Conservation (phyloP, 2,888 invertebrate genomes). For the Dichetophora obliterata region DNA sequence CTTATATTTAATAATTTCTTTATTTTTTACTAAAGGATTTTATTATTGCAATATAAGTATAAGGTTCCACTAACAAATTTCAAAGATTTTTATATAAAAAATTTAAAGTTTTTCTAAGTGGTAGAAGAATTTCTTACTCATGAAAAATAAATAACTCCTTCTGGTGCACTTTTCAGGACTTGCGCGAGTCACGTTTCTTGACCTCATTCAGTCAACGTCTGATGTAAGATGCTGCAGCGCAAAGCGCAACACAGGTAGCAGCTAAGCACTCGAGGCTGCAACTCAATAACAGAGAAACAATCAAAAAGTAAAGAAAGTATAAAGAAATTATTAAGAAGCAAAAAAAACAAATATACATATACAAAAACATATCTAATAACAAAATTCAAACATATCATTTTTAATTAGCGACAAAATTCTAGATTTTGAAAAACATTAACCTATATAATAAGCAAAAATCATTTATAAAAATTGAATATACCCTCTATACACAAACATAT, state of each 20-base stretch:
- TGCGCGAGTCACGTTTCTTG: constrained; percentile 42
- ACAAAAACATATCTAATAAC: constrained; percentile 38
- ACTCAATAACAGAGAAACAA: constrained; percentile 15
- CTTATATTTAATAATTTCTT: too few relatives aligned
- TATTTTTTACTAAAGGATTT: too few relatives aligned
- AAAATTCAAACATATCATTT: constrained; percentile 37
- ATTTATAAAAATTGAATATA: too few relatives aligned
- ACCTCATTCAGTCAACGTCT: constrained; percentile 53
- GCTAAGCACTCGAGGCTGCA: not conserved
- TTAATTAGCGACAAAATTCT: constrained; percentile 17
- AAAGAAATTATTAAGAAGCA: constrained; percentile 16
- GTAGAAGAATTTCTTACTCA: too few relatives aligned
- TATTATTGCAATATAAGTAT: too few relatives aligned
- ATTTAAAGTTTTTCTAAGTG: too few relatives aligned
- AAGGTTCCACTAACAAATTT: too few relatives aligned
- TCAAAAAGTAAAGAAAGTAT: constrained; percentile 28
- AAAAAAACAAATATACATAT: not conserved
- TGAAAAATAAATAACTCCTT: too few relatives aligned
- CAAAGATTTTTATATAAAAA: too few relatives aligned
- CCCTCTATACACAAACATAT: not conserved
- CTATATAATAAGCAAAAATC: constrained; percentile 1
- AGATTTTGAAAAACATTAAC: constrained; percentile 13
- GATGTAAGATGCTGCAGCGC: constrained; percentile 42
- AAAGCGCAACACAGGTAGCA: not conserved
- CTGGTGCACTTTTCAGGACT: constrained; percentile 41